Percentiles rank a stretch among this genome's conserved stretches.
Evolutionary conservation across 2,113 vertebrate genomes (phyloP).

Genomic region (Sphaerodactylus townsendi): DNA sequence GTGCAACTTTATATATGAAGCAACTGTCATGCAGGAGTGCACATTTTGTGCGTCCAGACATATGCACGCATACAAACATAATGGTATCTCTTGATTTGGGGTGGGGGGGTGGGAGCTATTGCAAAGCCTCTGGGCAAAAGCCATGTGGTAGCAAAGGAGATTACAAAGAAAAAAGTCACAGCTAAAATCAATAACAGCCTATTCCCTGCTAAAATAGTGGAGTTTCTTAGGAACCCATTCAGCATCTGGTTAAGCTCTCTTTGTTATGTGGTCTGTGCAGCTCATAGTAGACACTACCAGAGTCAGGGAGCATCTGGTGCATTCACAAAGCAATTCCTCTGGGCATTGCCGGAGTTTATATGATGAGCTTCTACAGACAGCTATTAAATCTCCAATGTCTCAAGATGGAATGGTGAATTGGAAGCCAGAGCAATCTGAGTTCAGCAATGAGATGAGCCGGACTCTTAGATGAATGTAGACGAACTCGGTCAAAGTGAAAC

Average conservation of each 20-base stretch:
- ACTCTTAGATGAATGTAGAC: background rate
- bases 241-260: background rate
- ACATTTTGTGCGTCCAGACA: no score
- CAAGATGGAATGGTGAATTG: background rate
- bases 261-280: background rate
- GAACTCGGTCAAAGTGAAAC: background rate
- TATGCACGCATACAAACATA: no score
- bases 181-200: background rate
- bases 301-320: background rate
- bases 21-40: no score
- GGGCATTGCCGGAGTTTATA: background rate
- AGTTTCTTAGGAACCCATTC: background rate
- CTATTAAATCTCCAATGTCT: conserved; percentile 13
- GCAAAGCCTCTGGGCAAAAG: background rate
- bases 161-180: background rate
- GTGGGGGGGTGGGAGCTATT: background rate
- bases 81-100: no score
- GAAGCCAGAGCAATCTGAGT: background rate
- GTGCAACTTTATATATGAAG: no score
- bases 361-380: conserved; percentile 9
- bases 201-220: background rate
- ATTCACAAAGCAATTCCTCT: background rate
- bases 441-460: background rate
- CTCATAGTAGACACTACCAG: background rate
- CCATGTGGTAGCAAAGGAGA: background rate